Evolutionary conservation across 2,888 invertebrate genomes (phyloP), one percentile per base, ranked within the genome.

Genomic region (Tanytarsus gracilentus): DNA sequence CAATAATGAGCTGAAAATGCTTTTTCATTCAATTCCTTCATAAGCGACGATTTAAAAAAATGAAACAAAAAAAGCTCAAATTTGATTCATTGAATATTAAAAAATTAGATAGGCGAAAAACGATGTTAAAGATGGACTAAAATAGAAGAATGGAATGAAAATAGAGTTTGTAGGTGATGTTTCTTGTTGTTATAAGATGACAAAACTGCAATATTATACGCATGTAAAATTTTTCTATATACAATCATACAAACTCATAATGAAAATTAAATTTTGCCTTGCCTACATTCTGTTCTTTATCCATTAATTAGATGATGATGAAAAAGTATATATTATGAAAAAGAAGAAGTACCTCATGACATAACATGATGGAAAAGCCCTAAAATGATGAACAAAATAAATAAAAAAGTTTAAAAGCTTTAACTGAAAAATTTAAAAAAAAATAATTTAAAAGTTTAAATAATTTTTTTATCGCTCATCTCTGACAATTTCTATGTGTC

Each of bases 351-450:
- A 23, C 18, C 9, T 18, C 23, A 21, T 44, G 21, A 3, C 9
- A 11, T 23, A 23, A 44, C 11, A 21, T 21, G 25, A 44, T 9
- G 23, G 11, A 53, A 40, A 39, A 40, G 11, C 6, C 4, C 16
- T 26, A 23, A 23, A 36, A 21, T 25, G 40, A 39, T 55, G 55
- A 55, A 18, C 26, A 26, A 49, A 44, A 40, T 55, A 55, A 40
- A 55, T 27, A 40, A 26, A 21, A 49, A 49, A 49, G 26, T 49
- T 49, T 39, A 39, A 53, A 53, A 55, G 55, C 55, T 55, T 55
- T 55, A 55, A 55, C 40, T 40, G 40, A 55, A 55, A 55, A 23
- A 26, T 6, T 11, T 25, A 39, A 55, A 8, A 16, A 9, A n/a
- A n/a, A n/a, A n/a, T n/a, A n/a, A n/a, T n/a, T n/a, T n/a, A n/a